Conservation (phyloP, 2,888 invertebrate genomes). For the Eupeodes latifasciatus region DNA sequence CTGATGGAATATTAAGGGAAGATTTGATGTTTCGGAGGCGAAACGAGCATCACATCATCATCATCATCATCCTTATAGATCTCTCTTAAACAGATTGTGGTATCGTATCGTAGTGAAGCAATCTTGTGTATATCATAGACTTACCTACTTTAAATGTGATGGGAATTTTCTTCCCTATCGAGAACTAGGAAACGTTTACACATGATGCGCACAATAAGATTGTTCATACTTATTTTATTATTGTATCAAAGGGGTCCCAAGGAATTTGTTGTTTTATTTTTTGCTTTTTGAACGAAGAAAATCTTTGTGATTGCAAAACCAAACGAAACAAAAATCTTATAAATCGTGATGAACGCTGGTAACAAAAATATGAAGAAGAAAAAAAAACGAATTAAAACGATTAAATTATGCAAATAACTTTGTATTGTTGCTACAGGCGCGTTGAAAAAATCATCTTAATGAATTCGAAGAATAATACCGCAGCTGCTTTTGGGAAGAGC, state of each 20-base stretch:
- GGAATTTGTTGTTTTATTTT: conserved; percentile 21
- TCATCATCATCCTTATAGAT: conserved; percentile 27
- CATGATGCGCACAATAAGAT: conserved; percentile 68
- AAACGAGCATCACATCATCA: conserved; percentile 41
- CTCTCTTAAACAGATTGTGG: conserved; percentile 63
- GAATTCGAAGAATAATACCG: conserved; percentile 58
- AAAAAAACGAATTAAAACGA: conserved; percentile 62
- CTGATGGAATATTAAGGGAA: conserved; percentile 55
- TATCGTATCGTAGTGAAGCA: conserved; percentile 27
- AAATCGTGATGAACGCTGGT: conserved; percentile 30
- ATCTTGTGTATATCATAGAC: background rate
- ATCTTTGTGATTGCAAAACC: conserved; percentile 58
- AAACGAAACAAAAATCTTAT: conserved; percentile 44
- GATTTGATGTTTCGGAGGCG: conserved; percentile 38
- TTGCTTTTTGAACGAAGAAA: conserved; percentile 37
- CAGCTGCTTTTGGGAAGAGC: conserved; percentile 56
- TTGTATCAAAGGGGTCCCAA: conserved; percentile 72
- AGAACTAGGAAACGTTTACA: conserved; percentile 67
- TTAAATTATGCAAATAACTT: conserved; percentile 74
- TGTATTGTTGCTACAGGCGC: conserved; percentile 73
- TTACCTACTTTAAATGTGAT: conserved; percentile 45
- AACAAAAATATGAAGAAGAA: conserved; percentile 21
- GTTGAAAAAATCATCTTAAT: conserved; percentile 75
- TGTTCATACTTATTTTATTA: conserved; percentile 41
- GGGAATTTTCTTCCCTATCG: conserved; percentile 73